These are phyloP conservation scores for Notamacropus eugenii DNA, from an alignment of 2,797 vertebrate genomes.

Conservation along the genomic window DNA sequence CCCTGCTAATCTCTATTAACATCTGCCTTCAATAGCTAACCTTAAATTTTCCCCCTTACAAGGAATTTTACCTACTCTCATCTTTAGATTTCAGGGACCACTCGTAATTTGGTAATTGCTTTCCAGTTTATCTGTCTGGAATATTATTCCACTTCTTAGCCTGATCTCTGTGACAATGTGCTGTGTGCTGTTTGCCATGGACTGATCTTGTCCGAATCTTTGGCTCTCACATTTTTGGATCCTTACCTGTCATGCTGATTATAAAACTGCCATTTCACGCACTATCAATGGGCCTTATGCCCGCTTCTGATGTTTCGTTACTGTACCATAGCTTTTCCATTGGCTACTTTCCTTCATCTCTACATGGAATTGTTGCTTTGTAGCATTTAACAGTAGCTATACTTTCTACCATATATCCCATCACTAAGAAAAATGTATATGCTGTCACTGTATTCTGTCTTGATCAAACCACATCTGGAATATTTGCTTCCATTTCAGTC, in stretches of 20 bases:
- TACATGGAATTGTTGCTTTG: not conserved
- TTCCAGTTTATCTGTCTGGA: not conserved
- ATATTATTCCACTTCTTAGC: not conserved
- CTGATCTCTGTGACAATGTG: not conserved
- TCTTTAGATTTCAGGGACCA: not conserved
- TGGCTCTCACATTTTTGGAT: not conserved
- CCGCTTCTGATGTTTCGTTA: not conserved
- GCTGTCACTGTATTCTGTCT: not conserved
- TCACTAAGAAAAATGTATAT: not conserved
- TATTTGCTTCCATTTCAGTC: not conserved
- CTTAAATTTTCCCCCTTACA: not conserved
- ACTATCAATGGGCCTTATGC: not conserved
- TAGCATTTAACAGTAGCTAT: not conserved
- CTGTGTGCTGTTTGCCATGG: not conserved
- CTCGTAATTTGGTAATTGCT: not conserved
- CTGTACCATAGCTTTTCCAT: not conserved
- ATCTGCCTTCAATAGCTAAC: not conserved
- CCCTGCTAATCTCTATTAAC: not conserved
- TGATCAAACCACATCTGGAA: not conserved
- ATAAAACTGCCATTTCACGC: not conserved
- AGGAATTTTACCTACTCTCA: not conserved
- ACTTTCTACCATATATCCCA: not conserved
- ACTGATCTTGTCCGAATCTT: not conserved
- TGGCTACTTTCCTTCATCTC: not conserved
- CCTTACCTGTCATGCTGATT: not conserved